phyloP scores from a whole-genome alignment of 2,113 vertebrate genomes.

The Jaculus jaculus region DNA sequence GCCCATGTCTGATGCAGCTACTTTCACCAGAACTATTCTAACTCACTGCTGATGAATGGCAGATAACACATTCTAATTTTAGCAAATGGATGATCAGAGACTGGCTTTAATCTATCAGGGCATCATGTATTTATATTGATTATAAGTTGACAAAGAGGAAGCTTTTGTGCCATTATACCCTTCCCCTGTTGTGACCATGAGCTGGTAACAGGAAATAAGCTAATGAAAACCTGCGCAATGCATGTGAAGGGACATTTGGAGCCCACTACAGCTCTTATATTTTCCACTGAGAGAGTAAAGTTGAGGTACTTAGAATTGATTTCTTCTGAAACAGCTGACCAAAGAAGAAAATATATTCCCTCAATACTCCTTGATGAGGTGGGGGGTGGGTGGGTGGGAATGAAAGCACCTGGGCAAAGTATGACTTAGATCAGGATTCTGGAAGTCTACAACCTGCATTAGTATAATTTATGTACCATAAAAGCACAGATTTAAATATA shows the following conservation, averaged over 20 bases:
- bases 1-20: not conserved
- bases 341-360: not conserved
- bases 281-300: not conserved
- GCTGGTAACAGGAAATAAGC: constrained; percentile 21
- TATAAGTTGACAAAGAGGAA: constrained; percentile 26
- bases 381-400: constrained; percentile 1
- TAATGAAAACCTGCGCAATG: not conserved
- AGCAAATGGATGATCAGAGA: not conserved
- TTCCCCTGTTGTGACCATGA: not conserved
- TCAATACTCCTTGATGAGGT: not conserved
- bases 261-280: not conserved
- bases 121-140: constrained; percentile 27
- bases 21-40: not conserved
- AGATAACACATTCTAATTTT: not conserved
- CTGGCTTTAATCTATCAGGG: constrained; percentile 22
- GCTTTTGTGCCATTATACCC: not conserved
- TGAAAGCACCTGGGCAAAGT: not conserved
- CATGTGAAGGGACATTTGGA: not conserved
- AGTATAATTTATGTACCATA: not conserved
- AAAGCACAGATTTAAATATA: not conserved
- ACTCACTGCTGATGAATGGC: not conserved
- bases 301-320: not conserved
- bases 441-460: constrained; percentile 2
- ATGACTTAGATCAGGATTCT: not conserved
- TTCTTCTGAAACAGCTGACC: constrained; percentile 22